phyloP scores from a whole-genome alignment of 2,888 invertebrate species.

The Sphaerophoria taeniata region DNA sequence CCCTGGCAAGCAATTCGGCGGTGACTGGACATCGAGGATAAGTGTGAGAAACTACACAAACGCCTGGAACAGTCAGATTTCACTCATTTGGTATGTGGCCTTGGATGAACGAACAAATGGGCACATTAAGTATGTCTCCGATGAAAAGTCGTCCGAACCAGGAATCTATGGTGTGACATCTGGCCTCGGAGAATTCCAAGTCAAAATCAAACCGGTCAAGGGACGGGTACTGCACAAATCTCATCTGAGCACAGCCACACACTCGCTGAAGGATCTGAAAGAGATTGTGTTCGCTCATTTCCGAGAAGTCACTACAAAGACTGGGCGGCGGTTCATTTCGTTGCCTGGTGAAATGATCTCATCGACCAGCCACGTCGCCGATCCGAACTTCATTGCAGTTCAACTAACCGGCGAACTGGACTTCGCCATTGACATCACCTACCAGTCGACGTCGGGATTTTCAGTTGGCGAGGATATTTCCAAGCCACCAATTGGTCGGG shows the following conservation, averaged over 20 bases:
- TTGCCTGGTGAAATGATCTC: conserved; percentile 86
- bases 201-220: conserved; percentile 81
- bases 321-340: conserved; percentile 84
- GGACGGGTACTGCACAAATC: conserved; percentile 88
- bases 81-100: conserved; percentile 92
- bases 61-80: conserved; percentile 81
- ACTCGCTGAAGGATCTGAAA: conserved; percentile 88
- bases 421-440: conserved; percentile 92
- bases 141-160: conserved; percentile 79
- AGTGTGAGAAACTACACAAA: conserved; percentile 83
- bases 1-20: conserved; percentile 91
- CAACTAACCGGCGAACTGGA: conserved; percentile 91
- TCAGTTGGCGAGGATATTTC: conserved; percentile 82
- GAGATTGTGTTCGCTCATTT: conserved; percentile 90
- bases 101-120: conserved; percentile 89
- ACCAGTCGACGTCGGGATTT: conserved; percentile 89
- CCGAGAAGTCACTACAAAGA: conserved; percentile 85
- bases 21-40: conserved; percentile 96
- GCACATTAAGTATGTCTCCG: conserved; percentile 81
- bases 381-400: conserved; percentile 90
- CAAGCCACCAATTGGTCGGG: conserved; percentile 85
- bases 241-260: conserved; percentile 88
- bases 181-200: conserved; percentile 90
- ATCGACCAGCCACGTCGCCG: conserved; percentile 85
- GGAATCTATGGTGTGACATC: conserved; percentile 88